Base-by-base conservation (phyloP, 92 coral and sea anemone species). In the Phenganax subtilis region DNA sequence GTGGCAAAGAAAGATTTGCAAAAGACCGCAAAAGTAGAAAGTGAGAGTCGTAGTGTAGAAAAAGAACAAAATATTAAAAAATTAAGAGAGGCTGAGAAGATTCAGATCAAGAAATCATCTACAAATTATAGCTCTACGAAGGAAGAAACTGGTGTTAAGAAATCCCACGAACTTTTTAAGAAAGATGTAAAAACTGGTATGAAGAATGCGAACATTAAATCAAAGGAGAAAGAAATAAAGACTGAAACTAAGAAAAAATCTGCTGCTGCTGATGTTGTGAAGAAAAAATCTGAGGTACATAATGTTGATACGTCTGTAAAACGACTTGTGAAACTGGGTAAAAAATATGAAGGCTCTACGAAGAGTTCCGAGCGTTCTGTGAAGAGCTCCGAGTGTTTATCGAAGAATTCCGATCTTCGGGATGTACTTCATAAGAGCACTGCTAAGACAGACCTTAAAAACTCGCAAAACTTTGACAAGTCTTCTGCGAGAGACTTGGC, bases 231-330 rank as follows among this genome's bases (percentile, higher is more conserved):
- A 17, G 25, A 61, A 12, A 7, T 28, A 7, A 61, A 61, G 28
- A 28, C 67, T 61, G 67, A 61, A 61, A 28, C 27, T 61, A 61
- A 14, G 27, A 61, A 61, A 8, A 61, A 12, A 12, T 61, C 28
- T 68, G 15, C 9, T 30, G 10, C 37, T 31, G 53, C 29, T 15
- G 54, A 68, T 2, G 10, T 16, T 37, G 73, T 68, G 31, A 37
- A 64, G 70, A 64, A 68, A 28, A 68, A 20, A 68, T 68, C 73
- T 68, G 5, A 68, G 52, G 73, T 68, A 68, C 12, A 37, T 28
- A 68, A 68, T 30, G 7, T 68, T 20, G 73, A 68, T 30, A 12
- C 7, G 73, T 68, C 73, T 1, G 54, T n/a, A 10, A 20, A 30
- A 7, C 10, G 47, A 3, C 51, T 66, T 68, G 14, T 30, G 53